A percentile compares a stretch with the other conserved stretches of the same genome.
Conservation (phyloP, 2,113 vertebrate species). For the Daphoenositta chrysoptera region DNA sequence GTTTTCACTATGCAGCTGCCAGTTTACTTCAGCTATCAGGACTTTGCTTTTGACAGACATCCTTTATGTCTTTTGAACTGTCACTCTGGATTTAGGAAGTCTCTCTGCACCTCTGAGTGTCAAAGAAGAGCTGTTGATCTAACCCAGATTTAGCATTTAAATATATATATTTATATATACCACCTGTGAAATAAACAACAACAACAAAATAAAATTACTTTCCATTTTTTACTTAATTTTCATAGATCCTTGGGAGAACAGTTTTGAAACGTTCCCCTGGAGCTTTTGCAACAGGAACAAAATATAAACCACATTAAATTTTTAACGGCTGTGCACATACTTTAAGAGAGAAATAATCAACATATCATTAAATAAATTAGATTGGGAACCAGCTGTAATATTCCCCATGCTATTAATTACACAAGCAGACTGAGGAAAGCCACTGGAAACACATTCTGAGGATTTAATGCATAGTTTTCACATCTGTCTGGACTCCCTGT, state of each 20-base stretch:
- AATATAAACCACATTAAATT: not conserved
- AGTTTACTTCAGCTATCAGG: not conserved
- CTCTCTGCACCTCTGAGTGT: not conserved
- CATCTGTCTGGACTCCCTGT: not conserved
- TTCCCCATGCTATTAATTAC: not conserved
- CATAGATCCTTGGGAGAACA: not conserved
- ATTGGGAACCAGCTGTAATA: not conserved
- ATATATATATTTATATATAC: not conserved
- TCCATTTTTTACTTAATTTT: not conserved
- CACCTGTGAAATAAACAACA: not conserved
- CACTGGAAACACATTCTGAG: not conserved
- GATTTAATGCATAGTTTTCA: not conserved
- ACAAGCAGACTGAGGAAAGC: not conserved
- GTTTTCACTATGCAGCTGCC: not conserved
- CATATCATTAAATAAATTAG: not conserved
- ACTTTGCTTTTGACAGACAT: not conserved
- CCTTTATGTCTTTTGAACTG: not conserved
- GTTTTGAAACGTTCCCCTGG: not conserved
- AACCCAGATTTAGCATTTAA: not conserved
- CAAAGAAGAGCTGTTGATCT: not conserved
- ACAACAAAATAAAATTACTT: not conserved
- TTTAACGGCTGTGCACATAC: not conserved
- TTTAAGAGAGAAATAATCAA: not conserved
- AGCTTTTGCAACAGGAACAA: not conserved
- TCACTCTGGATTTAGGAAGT: not conserved